Evolutionary conservation across 2,888 invertebrate genomes (phyloP), one percentile per base, ranked within the genome.

Genomic region (Harpalus rufipes): DNA sequence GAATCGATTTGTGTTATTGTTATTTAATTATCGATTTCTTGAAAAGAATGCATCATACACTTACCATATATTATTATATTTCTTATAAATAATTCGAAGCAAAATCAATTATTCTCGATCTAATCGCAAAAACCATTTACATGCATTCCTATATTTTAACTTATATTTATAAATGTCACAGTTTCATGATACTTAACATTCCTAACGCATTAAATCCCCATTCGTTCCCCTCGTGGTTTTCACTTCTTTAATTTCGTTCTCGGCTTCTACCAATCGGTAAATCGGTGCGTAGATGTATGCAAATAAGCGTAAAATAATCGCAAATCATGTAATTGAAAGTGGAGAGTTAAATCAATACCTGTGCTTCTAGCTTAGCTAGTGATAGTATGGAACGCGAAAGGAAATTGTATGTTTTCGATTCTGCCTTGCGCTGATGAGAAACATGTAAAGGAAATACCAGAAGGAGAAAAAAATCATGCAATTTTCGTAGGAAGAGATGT

Each of bases 331-430:
- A 74, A 74, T 44, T 74, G 44, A 74, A 72, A 72, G 41, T 74
- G 72, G 16, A 74, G 6, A 41, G 12, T 21, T 41, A 68, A 74
- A 74, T 74, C 72, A 74, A 16, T 74, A 14, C n/a, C 32, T 32
- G 3, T 32, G 44, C 72, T 44, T 44, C 8, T 14, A 14, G n/a
- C n/a, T n/a, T n/a, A n/a, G 12, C 7, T 1, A 16, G 14, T 44
- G 44, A 74, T 74, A 41, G 44, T 41, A 44, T 44, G 41, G 39
- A 14, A 63, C 21, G 21, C 32, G 32, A 74, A 63, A 74, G 72
- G 72, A 74, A 74, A 74, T 74, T 74, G 72, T 74, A 74, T 44
- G 72, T 74, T 74, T 10, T 74, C 44, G 32, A 12, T 14, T 4
- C 14, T 8, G 51, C 44, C 18, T 44, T 74, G 44, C 14, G 8